Conservation (phyloP, 2,797 vertebrate species). For the Otolemur crassicaudatus region DNA sequence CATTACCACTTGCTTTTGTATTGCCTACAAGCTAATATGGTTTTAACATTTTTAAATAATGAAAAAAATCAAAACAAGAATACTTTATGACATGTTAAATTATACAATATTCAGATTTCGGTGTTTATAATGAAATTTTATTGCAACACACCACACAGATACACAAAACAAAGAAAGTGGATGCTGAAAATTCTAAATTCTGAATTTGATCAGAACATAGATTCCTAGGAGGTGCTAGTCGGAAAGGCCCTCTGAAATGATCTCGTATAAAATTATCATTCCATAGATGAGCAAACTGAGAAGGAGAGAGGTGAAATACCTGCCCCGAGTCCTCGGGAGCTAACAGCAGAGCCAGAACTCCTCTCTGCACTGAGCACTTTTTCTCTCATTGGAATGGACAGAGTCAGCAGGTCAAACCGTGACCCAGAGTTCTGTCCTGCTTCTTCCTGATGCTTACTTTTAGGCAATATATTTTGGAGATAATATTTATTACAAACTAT, state of each 20-base stretch:
- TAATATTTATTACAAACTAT: not conserved
- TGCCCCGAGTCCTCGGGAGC: not conserved
- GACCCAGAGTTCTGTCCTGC: not conserved
- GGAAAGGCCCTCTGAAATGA: not conserved
- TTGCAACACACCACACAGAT: not conserved
- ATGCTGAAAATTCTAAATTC: constrained; percentile 37
- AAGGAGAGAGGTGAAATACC: not conserved
- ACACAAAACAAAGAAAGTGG: not conserved
- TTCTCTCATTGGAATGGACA: not conserved
- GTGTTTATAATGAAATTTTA: constrained; percentile 39
- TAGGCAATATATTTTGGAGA: not conserved
- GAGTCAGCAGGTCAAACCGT: not conserved
- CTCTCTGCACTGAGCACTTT: not conserved
- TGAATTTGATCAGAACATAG: not conserved
- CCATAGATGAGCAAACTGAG: not conserved
- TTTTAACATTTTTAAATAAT: constrained; percentile 38
- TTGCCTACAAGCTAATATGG: not conserved
- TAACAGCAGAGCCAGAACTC: not conserved
- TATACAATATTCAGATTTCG: constrained; percentile 36
- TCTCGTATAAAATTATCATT: not conserved
- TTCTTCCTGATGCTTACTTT: not conserved
- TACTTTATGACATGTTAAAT: not conserved
- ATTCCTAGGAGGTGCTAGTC: not conserved
- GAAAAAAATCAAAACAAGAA: constrained; percentile 52
- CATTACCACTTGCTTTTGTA: not conserved